phyloP scores from a whole-genome alignment of 2,797 vertebrate species.

The Anguilla anguilla region DNA sequence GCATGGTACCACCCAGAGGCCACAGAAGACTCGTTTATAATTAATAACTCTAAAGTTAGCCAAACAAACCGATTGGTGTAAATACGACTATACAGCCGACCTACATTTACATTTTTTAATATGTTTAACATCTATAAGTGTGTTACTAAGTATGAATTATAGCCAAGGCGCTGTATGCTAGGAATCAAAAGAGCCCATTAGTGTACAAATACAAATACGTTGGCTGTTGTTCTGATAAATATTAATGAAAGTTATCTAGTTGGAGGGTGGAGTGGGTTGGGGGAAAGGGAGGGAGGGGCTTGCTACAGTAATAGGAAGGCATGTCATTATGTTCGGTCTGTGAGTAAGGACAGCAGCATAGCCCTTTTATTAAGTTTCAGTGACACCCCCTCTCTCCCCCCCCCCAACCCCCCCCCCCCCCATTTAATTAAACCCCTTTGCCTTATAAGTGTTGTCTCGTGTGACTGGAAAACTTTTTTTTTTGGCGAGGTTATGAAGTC shows the following conservation, averaged over 20 bases:
- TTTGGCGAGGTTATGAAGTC: constrained; percentile 9
- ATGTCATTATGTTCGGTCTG: not conserved
- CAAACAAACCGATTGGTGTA: too few species aligned
- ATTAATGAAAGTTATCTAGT: not conserved
- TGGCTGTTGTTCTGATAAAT: not conserved
- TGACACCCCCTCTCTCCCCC: too few species aligned
- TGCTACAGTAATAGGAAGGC: not conserved
- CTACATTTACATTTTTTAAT: too few species aligned
- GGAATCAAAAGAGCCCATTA: not conserved
- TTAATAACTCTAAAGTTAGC: too few species aligned
- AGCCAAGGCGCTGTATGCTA: not conserved
- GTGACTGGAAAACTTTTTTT: not conserved
- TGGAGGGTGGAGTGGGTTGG: too few species aligned
- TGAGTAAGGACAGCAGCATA: not conserved
- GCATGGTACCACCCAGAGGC: too few species aligned
- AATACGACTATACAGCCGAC: too few species aligned
- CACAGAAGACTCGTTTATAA: too few species aligned
- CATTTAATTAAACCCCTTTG: not conserved
- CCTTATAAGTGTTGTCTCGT: not conserved
- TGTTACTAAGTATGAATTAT: not conserved
- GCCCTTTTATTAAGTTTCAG: not conserved
- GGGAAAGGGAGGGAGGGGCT: too few species aligned
- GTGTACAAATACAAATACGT: not conserved
- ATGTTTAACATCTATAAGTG: not conserved
- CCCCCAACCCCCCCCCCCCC: not conserved